Percentiles rank a stretch among this genome's conserved stretches.
Evolutionary conservation across 2,888 invertebrate species (phyloP).

Genomic region (Onthophagus sagittarius): DNA sequence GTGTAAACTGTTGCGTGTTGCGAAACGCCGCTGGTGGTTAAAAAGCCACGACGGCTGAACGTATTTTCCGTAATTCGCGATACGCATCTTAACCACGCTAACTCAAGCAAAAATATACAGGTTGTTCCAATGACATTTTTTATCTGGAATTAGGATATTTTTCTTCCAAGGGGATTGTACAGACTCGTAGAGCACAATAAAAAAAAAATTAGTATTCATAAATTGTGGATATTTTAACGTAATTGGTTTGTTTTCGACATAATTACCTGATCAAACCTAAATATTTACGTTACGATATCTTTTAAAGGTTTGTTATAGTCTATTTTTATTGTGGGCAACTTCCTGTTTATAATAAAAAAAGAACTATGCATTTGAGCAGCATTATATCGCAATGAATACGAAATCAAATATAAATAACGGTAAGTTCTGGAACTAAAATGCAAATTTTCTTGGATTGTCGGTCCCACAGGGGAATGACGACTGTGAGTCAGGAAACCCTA

Average conservation of each 20-base stretch:
- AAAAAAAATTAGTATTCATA: constrained; percentile 1
- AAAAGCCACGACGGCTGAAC: constrained; percentile 7
- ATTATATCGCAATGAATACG: background rate
- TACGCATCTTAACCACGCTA: constrained; percentile 5
- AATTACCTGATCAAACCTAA: background rate
- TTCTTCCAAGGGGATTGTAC: background rate
- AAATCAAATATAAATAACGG: background rate
- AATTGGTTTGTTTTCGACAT: background rate
- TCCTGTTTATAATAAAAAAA: background rate
- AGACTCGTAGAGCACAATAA: background rate
- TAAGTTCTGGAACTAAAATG: background rate
- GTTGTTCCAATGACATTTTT: constrained; percentile 1
- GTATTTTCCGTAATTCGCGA: constrained; percentile 10
- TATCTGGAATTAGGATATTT: constrained; percentile 6
- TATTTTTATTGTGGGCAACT: background rate
- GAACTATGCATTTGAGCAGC: background rate
- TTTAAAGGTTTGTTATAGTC: background rate
- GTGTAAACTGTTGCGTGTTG: constrained; percentile 18
- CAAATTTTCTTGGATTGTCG: background rate
- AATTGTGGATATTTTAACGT: background rate
- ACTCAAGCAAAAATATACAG: background rate
- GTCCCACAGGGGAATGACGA: background rate
- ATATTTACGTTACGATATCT: background rate
- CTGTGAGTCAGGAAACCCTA: background rate
- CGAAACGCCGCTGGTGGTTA: background rate